Conservation (phyloP, 2,888 invertebrate species). For the Alsophila aescularia region DNA sequence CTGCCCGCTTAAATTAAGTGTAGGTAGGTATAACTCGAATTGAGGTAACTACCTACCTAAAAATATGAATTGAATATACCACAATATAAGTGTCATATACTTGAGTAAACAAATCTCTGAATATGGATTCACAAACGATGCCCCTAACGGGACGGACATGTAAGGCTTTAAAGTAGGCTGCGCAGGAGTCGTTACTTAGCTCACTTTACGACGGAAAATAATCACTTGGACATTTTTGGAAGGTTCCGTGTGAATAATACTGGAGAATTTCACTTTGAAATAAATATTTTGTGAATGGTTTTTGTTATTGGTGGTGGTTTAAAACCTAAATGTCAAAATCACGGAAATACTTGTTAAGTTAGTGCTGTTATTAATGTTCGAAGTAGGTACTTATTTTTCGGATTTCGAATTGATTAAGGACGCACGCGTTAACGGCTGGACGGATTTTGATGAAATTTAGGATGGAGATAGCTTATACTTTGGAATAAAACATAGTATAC, state of each 20-base stretch:
- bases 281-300: too few species aligned
- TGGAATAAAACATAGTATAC: too few species aligned
- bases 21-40: too few species aligned
- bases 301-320: not conserved
- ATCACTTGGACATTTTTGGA: constrained; percentile 18
- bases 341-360: too few species aligned
- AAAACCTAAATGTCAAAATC: too few species aligned
- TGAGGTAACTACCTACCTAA: too few species aligned
- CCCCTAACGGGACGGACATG: constrained; percentile 53
- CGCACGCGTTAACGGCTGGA: too few species aligned
- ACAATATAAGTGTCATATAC: not conserved
- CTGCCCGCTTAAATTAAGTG: not conserved
- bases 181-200: constrained; percentile 52
- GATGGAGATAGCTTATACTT: too few species aligned
- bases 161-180: constrained; percentile 55
- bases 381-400: too few species aligned
- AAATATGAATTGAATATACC: not conserved
- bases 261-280: constrained; percentile 10
- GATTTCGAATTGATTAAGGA: too few species aligned
- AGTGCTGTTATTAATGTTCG: too few species aligned
- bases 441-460: too few species aligned
- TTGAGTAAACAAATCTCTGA: constrained; percentile 20
- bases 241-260: constrained; percentile 19
- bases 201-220: constrained; percentile 43
- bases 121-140: constrained; percentile 16